These are phyloP conservation scores for Drosophila atroscutellata DNA, from an alignment of 2,888 invertebrate species.

Conservation along the genomic window DNA sequence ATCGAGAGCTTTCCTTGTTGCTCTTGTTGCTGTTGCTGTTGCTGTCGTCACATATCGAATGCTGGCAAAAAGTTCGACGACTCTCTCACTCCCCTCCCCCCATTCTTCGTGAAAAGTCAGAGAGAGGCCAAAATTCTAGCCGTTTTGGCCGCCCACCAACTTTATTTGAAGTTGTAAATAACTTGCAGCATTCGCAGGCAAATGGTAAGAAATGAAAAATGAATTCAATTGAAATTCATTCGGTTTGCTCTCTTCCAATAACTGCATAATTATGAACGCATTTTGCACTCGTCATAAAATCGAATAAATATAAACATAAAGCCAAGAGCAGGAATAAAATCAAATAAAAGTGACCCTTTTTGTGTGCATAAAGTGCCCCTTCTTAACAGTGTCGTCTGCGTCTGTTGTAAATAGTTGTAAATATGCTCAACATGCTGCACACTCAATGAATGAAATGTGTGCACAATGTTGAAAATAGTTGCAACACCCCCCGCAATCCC, in stretches of 20 bases:
- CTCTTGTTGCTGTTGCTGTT: constrained; percentile 29
- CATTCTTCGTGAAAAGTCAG: constrained; percentile 1
- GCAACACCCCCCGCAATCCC: constrained; percentile 40
- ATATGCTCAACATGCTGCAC: constrained; percentile 70
- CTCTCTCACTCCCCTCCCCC: constrained; percentile 22
- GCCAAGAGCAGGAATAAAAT: constrained; percentile 58
- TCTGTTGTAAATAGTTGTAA: constrained; percentile 67
- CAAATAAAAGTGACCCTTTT: constrained; percentile 60
- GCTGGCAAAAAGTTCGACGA: constrained; percentile 52
- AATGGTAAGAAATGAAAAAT: constrained; percentile 43
- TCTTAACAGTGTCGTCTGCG: constrained; percentile 48
- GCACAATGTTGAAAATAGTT: constrained; percentile 79
- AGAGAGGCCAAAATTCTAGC: constrained; percentile 35
- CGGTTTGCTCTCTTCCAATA: constrained; percentile 22
- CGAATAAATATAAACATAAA: constrained; percentile 12
- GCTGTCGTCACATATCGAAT: constrained; percentile 58
- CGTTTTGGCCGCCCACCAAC: constrained; percentile 42
- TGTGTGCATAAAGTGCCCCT: constrained; percentile 61
- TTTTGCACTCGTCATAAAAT: constrained; percentile 28
- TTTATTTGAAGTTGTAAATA: constrained; percentile 62
- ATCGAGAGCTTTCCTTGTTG: constrained; percentile 24
- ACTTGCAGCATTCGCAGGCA: constrained; percentile 40
- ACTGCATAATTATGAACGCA: constrained; percentile 62
- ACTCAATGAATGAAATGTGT: constrained; percentile 78
- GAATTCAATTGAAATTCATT: constrained; percentile 58